Base-by-base conservation (phyloP, 2,797 vertebrate species). In the Macroramphosus scolopax region DNA sequence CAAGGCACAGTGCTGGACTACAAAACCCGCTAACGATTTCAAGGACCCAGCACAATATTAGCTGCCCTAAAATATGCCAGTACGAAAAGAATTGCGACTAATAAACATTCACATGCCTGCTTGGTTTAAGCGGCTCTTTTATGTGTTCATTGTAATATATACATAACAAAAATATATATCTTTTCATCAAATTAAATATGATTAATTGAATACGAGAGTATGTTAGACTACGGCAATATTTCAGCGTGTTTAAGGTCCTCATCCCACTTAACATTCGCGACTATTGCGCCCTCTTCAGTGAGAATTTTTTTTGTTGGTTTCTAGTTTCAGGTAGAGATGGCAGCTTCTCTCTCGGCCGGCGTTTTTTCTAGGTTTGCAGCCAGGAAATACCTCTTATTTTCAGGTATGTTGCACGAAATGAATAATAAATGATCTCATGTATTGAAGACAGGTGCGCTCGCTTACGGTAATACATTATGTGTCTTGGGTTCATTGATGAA, bases 1-100 rank as follows among this genome's bases (percentile, higher is more conserved):
- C n/a, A 30, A 39, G 13, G 13, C 13, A 33, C 26, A 28, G 40
- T 37, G 5, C 22, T 16, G 63, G 22, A 85, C 82, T 83, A 83
- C 82, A 80, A 75, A 56, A 45, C 12, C 13, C 15, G n/a, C 33
- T 17, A 16, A 8, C 8, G 22, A 5, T 15, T 12, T 31, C 7
- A 57, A 75, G 64, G 74, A 77, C 80, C 82, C 44, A 8, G 0
- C 1, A 0, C 0, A 0, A 0, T 17, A 0, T 18, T 32, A 38
- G 77, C 5, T 42, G 67, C 0, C 58, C 26, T 3, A 42, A 5
- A 7, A 20, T 32, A 12, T 68, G 79, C 87, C 80, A 52, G 63
- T 53, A 16, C 9, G 54, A 51, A 60, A 3, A 8, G 0, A 17
- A 0, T 0, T 1, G 0, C 12, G 25, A 45, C 0, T 2, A 14